Conservation (phyloP, 2,113 vertebrate species). For the Sitta europaea region DNA sequence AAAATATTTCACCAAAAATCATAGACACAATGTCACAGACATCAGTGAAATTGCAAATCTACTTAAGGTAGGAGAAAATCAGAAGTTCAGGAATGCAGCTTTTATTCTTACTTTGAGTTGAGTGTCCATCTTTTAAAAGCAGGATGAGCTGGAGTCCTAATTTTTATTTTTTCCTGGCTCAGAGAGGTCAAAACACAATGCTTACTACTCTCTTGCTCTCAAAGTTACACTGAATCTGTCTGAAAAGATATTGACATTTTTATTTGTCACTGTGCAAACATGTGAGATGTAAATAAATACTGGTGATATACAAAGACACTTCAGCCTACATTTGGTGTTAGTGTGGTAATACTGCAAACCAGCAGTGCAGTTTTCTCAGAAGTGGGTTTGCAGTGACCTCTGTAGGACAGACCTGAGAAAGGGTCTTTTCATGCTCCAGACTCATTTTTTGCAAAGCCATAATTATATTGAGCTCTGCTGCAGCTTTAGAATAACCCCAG, state of each 20-base stretch:
- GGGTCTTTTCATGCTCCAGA: background rate
- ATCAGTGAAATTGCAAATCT: background rate
- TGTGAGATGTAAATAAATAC: background rate
- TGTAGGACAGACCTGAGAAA: background rate
- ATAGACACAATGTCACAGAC: background rate
- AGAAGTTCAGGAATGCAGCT: background rate
- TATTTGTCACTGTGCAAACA: background rate
- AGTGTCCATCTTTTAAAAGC: background rate
- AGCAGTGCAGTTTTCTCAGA: background rate
- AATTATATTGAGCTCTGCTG: background rate
- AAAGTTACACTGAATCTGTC: background rate
- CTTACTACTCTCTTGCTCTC: background rate
- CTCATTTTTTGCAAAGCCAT: background rate
- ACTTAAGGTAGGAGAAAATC: background rate
- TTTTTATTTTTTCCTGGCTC: background rate
- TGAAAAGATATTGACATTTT: background rate
- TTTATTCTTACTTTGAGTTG: background rate
- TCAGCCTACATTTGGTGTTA: background rate
- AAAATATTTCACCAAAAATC: background rate
- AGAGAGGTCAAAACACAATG: background rate
- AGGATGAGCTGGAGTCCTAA: background rate
- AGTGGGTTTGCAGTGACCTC: slow-evolving; percentile 41
- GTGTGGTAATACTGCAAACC: rapidly evolving
- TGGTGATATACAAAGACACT: background rate
- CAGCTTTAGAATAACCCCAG: background rate